Percentiles rank a stretch among this genome's conserved stretches.
Evolutionary conservation across 2,113 vertebrate genomes (phyloP).

Genomic region (Gracilinanus agilis): DNA sequence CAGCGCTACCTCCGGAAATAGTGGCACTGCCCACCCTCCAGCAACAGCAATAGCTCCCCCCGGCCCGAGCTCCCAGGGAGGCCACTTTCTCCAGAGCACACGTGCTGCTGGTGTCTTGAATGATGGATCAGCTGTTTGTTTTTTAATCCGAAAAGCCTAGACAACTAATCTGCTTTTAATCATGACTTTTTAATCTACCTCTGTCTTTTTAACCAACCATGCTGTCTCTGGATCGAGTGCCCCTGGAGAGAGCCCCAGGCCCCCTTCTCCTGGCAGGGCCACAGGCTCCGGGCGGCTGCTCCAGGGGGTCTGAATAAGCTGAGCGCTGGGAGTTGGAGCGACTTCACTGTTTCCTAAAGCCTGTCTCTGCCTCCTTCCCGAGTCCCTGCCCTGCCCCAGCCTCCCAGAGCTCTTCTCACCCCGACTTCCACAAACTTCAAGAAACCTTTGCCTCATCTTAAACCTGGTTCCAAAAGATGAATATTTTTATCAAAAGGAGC

Average conservation of each 20-base stretch:
- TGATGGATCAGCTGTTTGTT: conserved; percentile 83
- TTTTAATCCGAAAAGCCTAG: conserved; percentile 83
- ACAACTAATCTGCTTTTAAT: conserved; percentile 88
- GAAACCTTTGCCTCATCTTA: conserved; percentile 74
- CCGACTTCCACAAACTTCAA: conserved; percentile 69
- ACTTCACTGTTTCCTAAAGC: conserved; percentile 75
- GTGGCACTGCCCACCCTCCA: conserved; percentile 74
- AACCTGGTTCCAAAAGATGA: conserved; percentile 56
- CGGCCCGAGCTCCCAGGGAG: conserved; percentile 64
- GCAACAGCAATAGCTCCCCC: conserved; percentile 84
- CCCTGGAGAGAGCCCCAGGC: conserved; percentile 51
- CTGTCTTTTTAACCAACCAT: conserved; percentile 90
- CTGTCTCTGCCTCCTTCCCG: conserved; percentile 55
- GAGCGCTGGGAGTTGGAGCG: conserved; percentile 74
- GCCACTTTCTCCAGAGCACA: conserved; percentile 74
- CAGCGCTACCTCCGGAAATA: conserved; percentile 97
- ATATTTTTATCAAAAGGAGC: neutral
- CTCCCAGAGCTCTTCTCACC: conserved; percentile 48
- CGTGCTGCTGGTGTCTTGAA: conserved; percentile 83
- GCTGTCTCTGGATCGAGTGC: conserved; percentile 88
- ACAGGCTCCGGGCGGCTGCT: conserved; percentile 55
- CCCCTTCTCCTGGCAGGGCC: conserved; percentile 72
- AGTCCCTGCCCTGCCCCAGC: conserved; percentile 36
- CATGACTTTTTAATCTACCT: conserved; percentile 97
- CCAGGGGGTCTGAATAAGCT: conserved; percentile 93